Base-by-base conservation (phyloP, 53 echinoderm and acorn worm species). In the Paracentrotus lividus region DNA sequence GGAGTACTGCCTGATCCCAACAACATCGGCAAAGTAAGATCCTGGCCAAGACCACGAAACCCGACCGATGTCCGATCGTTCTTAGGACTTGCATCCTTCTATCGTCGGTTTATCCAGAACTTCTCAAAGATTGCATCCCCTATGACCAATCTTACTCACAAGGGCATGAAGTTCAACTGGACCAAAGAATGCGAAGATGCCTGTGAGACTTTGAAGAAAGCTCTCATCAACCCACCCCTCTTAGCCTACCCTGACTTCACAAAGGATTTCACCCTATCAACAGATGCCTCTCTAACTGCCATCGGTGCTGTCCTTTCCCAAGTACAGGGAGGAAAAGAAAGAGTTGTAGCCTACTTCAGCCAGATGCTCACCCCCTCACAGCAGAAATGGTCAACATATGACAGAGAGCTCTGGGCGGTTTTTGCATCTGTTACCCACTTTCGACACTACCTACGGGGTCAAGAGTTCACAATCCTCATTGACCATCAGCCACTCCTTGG, bases 81-180 rank as follows among this genome's bases (percentile, higher is more conserved):
- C 29, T 44, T 95, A 0, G 97, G 97, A 15, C 53, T 97, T 7
- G 93, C 92, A 14, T 95, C 95, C 1, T 97, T 93, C 65, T 96
- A 97, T 64, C n/a, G 96, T 3, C 88, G 95, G 13, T 97, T 96
- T 67, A 86, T 94, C 2, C 44, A 88, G 18, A 91, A 76, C 45
- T 96, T 96, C 93, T 94, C 96, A 18, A 52, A 92, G 5, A 51
- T 95, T 31, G 93, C 94, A 44, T 26, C 89, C 6, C 96, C 96
- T 0, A 72, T 96, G 10, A 84, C 90, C 26, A 57, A 40, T 10
- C 96, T 96, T 4, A 95, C 97, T 0, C 66, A 92, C 8, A 97
- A 95, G 38, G 93, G 78, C 49, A 88, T 52, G 0, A 12, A 34
- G 0, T 97, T 96, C 26, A 36, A 68, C 10, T 97, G 97, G 97